Base-by-base conservation (phyloP, 1,140 invertebrate species). In the Leptestheria dahalacensis region DNA sequence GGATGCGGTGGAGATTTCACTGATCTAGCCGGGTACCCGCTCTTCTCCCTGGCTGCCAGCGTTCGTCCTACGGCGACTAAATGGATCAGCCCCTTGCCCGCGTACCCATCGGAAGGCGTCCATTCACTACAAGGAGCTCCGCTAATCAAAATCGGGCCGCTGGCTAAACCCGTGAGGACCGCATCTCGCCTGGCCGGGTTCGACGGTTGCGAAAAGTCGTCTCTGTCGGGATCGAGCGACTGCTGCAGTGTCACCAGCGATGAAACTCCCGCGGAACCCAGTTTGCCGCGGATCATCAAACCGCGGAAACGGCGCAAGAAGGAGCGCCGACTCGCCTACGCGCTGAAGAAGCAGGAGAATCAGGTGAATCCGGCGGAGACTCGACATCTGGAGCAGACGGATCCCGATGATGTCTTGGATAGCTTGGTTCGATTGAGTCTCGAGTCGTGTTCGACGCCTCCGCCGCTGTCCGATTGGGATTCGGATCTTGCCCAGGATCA, bases 301-400 rank as follows among this genome's bases (percentile, higher is more conserved):
- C 88, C 87, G 0, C 73, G 88, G 11, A 92, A 92, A 69, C 77
- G 88, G 20, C 79, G 87, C 66, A 92, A 91, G 79, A 91, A 91
- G 71, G 88, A 90, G 66, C 48, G 54, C 23, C 53, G 54, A 20
- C 25, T 48, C 3, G 41, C 71, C 28, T 65, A 68, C 53, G 69
- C 52, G 2, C 52, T 24, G 2, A 26, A 15, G 52, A n/a, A 26
- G 3, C n/a, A n/a, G n/a, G 21, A 51, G 12, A 21, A 12, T n/a
- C n/a, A n/a, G n/a, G n/a, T n/a, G n/a, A n/a, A n/a, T n/a, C n/a
- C n/a, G n/a, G n/a, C n/a, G n/a, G n/a, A n/a, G 50, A 2, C 53
- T n/a, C 1, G 2, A 10, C 6, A 54, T 20, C 24, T n/a, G 23
- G 25, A 9, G 23, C n/a, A 18, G 9, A 23, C n/a, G 48, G 48